A percentile compares a stretch with the other conserved stretches of the same genome.
These are phyloP conservation scores for Apodemia hepburni DNA, from an alignment of 2,888 invertebrate genomes.

Conservation along the genomic window DNA sequence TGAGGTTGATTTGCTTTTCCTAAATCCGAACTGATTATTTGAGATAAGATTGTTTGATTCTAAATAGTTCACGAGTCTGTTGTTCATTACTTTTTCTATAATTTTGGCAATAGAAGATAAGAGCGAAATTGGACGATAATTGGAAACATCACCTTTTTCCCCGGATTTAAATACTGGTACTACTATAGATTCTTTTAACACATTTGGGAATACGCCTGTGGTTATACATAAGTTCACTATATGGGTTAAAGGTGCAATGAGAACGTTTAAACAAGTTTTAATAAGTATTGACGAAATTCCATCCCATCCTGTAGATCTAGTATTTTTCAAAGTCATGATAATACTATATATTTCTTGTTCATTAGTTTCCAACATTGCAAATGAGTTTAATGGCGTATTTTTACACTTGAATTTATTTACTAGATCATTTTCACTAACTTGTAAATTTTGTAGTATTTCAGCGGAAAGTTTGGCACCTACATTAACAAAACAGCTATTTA, in stretches of 20 bases:
- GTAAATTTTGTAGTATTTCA: not conserved
- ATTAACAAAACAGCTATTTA: not conserved
- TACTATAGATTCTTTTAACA: not conserved
- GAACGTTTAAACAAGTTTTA: not conserved
- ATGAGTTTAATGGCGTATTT: not conserved
- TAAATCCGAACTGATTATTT: not conserved
- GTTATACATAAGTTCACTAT: not conserved
- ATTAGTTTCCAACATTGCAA: not conserved
- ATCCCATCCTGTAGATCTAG: not conserved
- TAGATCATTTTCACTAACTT: not conserved
- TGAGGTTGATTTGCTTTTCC: not conserved
- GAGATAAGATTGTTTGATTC: not conserved
- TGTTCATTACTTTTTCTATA: constrained; percentile 1
- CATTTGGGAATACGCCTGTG: not conserved
- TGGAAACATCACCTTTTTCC: not conserved
- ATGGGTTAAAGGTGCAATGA: not conserved
- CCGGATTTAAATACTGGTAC: constrained; percentile 3
- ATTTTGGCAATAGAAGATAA: not conserved
- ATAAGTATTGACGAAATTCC: not conserved
- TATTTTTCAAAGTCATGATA: not conserved
- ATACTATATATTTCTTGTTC: not conserved
- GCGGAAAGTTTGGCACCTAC: not conserved
- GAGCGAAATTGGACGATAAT: not conserved
- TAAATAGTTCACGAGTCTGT: not conserved
- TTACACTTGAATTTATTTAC: not conserved